A percentile compares a stretch with the other conserved stretches of the same genome.
Conservation (phyloP, 2,888 invertebrate genomes). For the Phania funesta region DNA sequence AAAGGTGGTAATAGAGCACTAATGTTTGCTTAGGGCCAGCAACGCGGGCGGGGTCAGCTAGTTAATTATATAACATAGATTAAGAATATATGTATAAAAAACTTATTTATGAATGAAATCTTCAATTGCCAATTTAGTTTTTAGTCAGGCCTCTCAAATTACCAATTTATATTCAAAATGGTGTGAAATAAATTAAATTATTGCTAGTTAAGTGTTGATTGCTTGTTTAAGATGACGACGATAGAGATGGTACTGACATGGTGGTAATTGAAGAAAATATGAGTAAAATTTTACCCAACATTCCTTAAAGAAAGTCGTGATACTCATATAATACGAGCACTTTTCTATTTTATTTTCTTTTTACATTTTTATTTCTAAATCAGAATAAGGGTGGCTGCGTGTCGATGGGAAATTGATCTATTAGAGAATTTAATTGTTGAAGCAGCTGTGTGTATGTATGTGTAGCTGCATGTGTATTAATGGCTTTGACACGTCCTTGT, state of each 20-base stretch:
- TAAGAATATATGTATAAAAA: not conserved
- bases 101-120: not conserved
- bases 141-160: not conserved
- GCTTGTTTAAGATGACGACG: slow-evolving; percentile 52
- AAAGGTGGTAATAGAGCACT: no score
- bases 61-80: no score
- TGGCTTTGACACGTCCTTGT: slow-evolving; percentile 67
- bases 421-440: slow-evolving; percentile 53
- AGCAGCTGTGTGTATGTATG: slow-evolving; percentile 3
- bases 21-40: no score
- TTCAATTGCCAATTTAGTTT: not conserved
- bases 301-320: slow-evolving; percentile 48
- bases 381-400: slow-evolving; percentile 20
- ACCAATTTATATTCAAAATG: slow-evolving; percentile 34
- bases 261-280: slow-evolving; percentile 52
- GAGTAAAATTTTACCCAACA: slow-evolving; percentile 44
- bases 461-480: slow-evolving; percentile 15
- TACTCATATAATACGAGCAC: slow-evolving; percentile 4
- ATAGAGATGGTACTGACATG: slow-evolving; percentile 38
- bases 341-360: not conserved
- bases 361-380: not conserved
- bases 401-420: slow-evolving; percentile 45
- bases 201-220: slow-evolving; percentile 57
- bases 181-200: slow-evolving; percentile 63
- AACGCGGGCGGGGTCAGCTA: no score